These are phyloP conservation scores for Hipparchia semele DNA, from an alignment of 2,888 invertebrate genomes.

Conservation along the genomic window DNA sequence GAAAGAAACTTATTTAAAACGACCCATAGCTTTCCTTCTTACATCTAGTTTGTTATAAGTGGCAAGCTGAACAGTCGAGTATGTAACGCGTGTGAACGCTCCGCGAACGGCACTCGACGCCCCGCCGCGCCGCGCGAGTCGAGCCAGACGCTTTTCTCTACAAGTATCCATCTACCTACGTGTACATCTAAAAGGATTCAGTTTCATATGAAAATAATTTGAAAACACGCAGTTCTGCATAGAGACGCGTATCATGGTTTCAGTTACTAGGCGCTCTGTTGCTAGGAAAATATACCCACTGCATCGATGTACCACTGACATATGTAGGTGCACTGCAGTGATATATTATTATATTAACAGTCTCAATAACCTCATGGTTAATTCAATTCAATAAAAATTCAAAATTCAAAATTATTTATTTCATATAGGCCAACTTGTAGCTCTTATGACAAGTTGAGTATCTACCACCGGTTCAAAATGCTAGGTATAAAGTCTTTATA, in stretches of 20 bases:
- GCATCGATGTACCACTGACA: too few relatives aligned
- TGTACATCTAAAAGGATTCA: conserved; percentile 59
- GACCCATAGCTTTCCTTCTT: too few relatives aligned
- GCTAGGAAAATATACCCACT: neutral
- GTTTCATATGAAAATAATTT: conserved; percentile 46
- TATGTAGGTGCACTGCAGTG: too few relatives aligned
- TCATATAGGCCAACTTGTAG: too few relatives aligned
- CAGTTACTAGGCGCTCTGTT: conserved; percentile 1
- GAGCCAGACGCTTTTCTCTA: conserved; percentile 57
- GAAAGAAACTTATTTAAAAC: too few relatives aligned
- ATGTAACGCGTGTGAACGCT: conserved; percentile 46
- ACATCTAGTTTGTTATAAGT: neutral
- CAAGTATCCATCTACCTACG: conserved; percentile 44
- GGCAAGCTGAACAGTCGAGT: conserved; percentile 24
- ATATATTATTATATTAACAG: too few relatives aligned
- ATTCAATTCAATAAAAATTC: too few relatives aligned
- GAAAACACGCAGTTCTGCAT: conserved; percentile 24
- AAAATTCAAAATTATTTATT: too few relatives aligned
- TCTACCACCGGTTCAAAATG: too few relatives aligned
- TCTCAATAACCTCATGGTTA: too few relatives aligned
- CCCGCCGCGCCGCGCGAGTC: conserved; percentile 52
- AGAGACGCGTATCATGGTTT: neutral
- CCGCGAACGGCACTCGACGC: conserved; percentile 58
- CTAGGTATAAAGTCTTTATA: too few relatives aligned
- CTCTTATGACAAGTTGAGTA: too few relatives aligned